Base-by-base conservation (phyloP, 2,888 invertebrate genomes). In the Diarsia dahlii region DNA sequence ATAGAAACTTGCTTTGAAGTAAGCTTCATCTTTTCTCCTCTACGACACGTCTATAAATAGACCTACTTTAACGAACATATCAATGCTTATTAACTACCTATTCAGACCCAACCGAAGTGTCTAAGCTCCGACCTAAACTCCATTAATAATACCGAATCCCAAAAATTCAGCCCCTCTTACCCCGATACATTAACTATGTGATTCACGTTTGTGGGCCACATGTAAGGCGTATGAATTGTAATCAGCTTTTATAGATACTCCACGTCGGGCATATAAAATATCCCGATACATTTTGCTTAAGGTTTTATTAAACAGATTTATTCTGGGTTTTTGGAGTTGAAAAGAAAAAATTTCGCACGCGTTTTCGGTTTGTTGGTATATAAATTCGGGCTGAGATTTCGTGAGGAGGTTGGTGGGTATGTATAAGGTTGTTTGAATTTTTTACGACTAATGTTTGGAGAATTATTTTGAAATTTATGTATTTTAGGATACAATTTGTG, bases 221-320 rank as follows among this genome's bases (percentile, higher is more conserved):
- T 78, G 84, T 76, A 77, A 64, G 69, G 79, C 76, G 58, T 69
- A 84, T 84, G 87, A 86, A 82, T 85, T 77, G 80, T 80, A 85
- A 85, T 86, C 87, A 84, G 84, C 77, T 74, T 83, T 84, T 81
- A 81, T 74, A 83, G 75, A 74, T 77, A 77, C 70, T 76, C 64
- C 75, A 77, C 78, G 65, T 64, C 60, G 54, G 23, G 85, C 86
- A 85, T 85, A 84, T 84, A 84, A 85, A 85, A 84, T 82, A 70
- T 71, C 72, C 45, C 66, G 65, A 78, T 81, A 81, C 78, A 76
- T 81, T 84, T 76, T 74, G 84, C 71, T 74, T 75, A 66, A 71
- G 74, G 63, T 86, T 81, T 76, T 81, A 74, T 62, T 73, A 74
- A 84, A 63, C 77, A 81, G 81, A 81, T 84, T 83, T 84, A 84